Base-by-base conservation (phyloP, 2,888 invertebrate genomes). In the Ernsta delagoae region DNA sequence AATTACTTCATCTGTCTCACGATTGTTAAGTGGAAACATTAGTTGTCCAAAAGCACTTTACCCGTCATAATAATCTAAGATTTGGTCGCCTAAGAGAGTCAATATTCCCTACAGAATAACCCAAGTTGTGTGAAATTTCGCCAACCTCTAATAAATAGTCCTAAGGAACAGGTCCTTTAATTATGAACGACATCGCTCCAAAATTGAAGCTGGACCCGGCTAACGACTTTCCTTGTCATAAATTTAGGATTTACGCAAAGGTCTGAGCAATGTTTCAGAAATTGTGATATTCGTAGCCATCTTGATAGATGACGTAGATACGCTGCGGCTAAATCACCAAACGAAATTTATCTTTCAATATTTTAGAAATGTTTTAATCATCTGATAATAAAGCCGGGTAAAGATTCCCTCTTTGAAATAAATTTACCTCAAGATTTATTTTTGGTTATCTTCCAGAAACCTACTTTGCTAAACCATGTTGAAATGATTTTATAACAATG, bases 211-310 rank as follows among this genome's bases (percentile, higher is more conserved):
- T 43, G 31, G 43, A 43, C 43, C 56, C 56, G 53, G 6, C 12
- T 34, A 56, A 56, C 31, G 43, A 64, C 41, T 31, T 64, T 64
- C 43, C 64, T 56, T 56, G 56, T 54, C 56, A 56, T 64, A 45
- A 56, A 57, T 64, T 64, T 34, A 64, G 43, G 56, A 64, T 64
- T 64, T 61, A 62, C 59, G 45, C 36, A 57, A 39, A 61, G 59
- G 56, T 59, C 53, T 63, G 56, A 57, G 31, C n/a, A 43, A 64
- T 64, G 45, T 43, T 64, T 57, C 12, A 45, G 56, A 64, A 57
- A 53, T 41, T 41, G 41, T 36, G 48, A 7, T 24, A 41, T 54
- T 41, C 24, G 24, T 34, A 34, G 34, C 8, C 11, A 56, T 31
- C 34, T 56, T 34, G 31, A 31, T 56, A 34, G 34, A 24, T 24